Base-by-base conservation (phyloP, 2,888 invertebrate genomes). In the Merodon equestris region DNA sequence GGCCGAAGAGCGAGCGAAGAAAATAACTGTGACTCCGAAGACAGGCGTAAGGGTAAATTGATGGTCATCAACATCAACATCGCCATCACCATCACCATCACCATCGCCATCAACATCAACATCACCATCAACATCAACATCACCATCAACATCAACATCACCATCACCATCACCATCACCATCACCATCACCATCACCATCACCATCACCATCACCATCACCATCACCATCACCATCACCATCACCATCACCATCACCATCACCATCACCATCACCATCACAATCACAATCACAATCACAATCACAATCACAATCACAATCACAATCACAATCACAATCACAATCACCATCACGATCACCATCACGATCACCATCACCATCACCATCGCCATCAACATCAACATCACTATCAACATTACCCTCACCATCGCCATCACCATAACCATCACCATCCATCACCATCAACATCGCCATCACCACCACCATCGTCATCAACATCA, bases 361-460 rank as follows among this genome's bases (percentile, higher is more conserved):
- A 47, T 15, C 45, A 47, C 7, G 17, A 47, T 9, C 3, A 5
- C 7, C 45, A 5, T 15, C 45, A 4, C 14, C 45, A 47, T 15
- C 45, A 47, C 7, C 45, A 47, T 9, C 45, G 17, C 7, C 27
- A 47, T 15, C 45, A 47, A 47, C 45, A 47, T 15, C 45, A 47
- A 15, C 45, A 47, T 9, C 45, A 47, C 14, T 17, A 47, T 15
- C 45, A 47, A 19, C 45, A 47, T 1, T 17, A 47, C 1, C 45
- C 14, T 15, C 45, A 47, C 14, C 45, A n/a, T n/a, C n/a, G n/a
- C n/a, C n/a, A n/a, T n/a, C n/a, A n/a, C n/a, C n/a, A n/a, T n/a
- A n/a, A n/a, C 14, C 45, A 42, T 42, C 42, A 42, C 1, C 42
- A 42, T 42, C 10, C 42, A 42, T 10, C 42, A 42, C 10, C 42